Percentiles rank a stretch among this genome's conserved stretches.
Evolutionary conservation across 2,888 invertebrate genomes (phyloP).

Genomic region (Slavum lentiscoides): DNA sequence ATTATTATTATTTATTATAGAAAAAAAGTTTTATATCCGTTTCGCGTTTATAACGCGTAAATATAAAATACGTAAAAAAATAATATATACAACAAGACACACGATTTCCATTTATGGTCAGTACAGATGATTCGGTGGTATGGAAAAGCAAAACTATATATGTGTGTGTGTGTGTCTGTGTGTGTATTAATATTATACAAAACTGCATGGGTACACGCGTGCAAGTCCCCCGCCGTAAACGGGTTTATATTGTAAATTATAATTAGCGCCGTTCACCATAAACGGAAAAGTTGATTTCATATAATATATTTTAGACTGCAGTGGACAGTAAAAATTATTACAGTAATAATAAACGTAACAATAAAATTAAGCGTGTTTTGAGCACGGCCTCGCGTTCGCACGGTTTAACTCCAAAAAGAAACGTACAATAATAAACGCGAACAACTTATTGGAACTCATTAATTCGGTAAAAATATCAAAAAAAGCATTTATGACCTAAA

Average conservation of each 20-base stretch:
- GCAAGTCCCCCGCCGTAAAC: background rate
- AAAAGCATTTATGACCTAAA: too few relatives aligned
- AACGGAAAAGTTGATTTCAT: slow-evolving; percentile 21
- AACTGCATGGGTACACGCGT: background rate
- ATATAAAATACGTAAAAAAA: background rate
- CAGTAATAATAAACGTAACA: slow-evolving; percentile 24
- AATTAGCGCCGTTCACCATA: slow-evolving; percentile 31
- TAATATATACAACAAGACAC: background rate
- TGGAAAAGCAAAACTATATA: background rate
- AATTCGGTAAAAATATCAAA: too few relatives aligned
- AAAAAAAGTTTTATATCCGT: background rate
- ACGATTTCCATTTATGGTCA: slow-evolving; percentile 43
- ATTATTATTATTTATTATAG: too few relatives aligned
- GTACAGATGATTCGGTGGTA: slow-evolving; percentile 8
- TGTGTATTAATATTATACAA: background rate
- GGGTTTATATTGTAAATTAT: slow-evolving; percentile 24
- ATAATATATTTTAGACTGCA: slow-evolving; percentile 1
- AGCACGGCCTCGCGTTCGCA: background rate
- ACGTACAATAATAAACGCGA: background rate
- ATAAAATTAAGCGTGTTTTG: background rate
- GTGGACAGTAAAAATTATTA: background rate
- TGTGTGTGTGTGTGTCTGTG: too few relatives aligned
- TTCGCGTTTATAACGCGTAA: background rate
- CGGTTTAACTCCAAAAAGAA: slow-evolving; percentile 17
- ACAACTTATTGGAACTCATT: background rate